phyloP scores from a whole-genome alignment of 1,140 invertebrate species.

The Diploscapter pachys region DNA sequence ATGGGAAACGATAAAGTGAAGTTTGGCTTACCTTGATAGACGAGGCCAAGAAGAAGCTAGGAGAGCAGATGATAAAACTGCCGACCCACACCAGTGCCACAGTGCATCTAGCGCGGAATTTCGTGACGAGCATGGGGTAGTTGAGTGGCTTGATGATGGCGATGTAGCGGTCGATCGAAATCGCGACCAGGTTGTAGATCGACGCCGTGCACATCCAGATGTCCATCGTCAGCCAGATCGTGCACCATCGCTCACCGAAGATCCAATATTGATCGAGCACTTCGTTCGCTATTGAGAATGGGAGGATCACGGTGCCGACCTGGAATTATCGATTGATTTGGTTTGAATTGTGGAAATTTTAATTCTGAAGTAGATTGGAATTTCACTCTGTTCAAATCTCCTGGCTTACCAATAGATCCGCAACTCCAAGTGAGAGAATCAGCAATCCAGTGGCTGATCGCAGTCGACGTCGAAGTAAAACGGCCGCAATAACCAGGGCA shows the following conservation, averaged over 20 bases:
- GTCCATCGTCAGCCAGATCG: constrained; percentile 85
- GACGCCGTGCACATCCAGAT: constrained; percentile 93
- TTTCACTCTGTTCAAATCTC: constrained; percentile 10
- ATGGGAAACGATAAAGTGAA: no score
- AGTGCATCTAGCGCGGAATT: constrained; percentile 81
- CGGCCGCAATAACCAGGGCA: constrained; percentile 87
- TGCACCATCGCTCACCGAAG: constrained; percentile 58
- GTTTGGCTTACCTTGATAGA: no score
- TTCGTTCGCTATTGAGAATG: constrained; percentile 58
- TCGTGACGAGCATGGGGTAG: constrained; percentile 88
- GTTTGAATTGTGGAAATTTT: no score
- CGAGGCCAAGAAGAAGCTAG: constrained; percentile 43
- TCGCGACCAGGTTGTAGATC: constrained; percentile 90
- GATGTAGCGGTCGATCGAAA: constrained; percentile 76
- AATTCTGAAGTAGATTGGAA: neutral
- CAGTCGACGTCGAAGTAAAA: constrained; percentile 79
- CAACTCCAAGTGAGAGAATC: constrained; percentile 78
- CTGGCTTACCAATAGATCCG: constrained; percentile 73
- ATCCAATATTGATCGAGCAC: constrained; percentile 56
- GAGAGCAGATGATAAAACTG: constrained; percentile 85
- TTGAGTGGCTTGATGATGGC: constrained; percentile 96
- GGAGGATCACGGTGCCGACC: constrained; percentile 56
- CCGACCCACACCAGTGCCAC: constrained; percentile 88
- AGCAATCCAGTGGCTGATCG: constrained; percentile 81
- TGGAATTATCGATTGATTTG: constrained; percentile 16